Base-by-base conservation (phyloP, 2,113 vertebrate species). In the Petrocephalus zakoni region DNA sequence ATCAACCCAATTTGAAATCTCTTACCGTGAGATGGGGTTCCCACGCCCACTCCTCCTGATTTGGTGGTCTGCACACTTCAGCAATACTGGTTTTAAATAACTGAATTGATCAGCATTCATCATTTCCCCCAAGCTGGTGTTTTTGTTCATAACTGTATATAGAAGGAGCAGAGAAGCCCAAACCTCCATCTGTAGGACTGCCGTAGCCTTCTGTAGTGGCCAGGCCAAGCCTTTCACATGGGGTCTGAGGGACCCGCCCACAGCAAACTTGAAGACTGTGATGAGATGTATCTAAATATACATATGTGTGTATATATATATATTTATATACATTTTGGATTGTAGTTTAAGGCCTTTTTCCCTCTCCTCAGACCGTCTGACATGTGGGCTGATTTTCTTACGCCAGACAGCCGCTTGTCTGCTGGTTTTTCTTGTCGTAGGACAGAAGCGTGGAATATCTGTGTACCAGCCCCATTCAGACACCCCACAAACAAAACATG, bases 311-410 rank as follows among this genome's bases (percentile, higher is more conserved):
- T 94, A 90, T 87, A 85, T 85, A 93, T 93, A 93, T 94, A 93
- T 91, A 93, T 94, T 93, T 92, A 90, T 92, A 92, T 90, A 93
- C 92, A 92, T 90, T 90, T 92, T 84, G 89, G 92, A 91, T 89
- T 83, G 88, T 88, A 61, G 37, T 84, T 53, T 53, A 90, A 91
- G 89, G 93, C 92, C 90, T 92, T 89, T 89, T 89, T 34, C 56
- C 42, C 72, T 6, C 58, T 88, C 75, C 58, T 84, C 53, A 51
- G 9, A 47, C 56, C 46, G 85, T 25, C 19, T 11, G 58, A 61
- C 47, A 53, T 49, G 81, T 34, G 88, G 78, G 34, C 64, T 37
- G 19, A 37, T 34, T 81, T 47, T 88, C 25, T 53, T 47, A 34
- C n/a, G 53, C 53, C 75, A 88, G 82, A 88, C 88, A 17, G n/a